Conservation (phyloP, 2,113 vertebrate genomes). For the Gopherus flavomarginatus region DNA sequence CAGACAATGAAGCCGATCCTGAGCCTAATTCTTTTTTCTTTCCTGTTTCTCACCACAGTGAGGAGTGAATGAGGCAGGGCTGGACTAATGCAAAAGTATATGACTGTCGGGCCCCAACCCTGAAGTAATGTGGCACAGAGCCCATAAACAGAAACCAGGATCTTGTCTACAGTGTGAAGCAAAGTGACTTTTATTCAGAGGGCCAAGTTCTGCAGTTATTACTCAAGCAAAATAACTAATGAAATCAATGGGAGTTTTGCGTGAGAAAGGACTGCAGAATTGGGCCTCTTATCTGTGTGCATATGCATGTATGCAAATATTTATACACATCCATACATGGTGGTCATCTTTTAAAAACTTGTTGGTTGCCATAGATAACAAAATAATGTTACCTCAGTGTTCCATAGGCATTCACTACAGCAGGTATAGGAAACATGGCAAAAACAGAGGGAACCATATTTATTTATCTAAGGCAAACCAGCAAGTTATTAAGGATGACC, state of each 20-base stretch:
- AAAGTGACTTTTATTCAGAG: conserved; percentile 45
- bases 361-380: background rate
- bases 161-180: conserved; percentile 56
- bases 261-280: conserved; percentile 10
- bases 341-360: conserved; percentile 22
- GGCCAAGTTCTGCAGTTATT: background rate
- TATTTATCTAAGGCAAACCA: conserved; percentile 43
- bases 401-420: background rate
- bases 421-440: conserved; percentile 22
- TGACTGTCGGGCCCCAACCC: too few relatives aligned
- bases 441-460: conserved; percentile 28
- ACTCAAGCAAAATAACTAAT: background rate
- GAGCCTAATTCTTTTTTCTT: background rate
- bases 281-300: background rate
- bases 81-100: too few relatives aligned
- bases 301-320: background rate
- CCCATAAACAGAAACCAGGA: background rate
- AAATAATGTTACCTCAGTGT: conserved; percentile 24
- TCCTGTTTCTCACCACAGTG: background rate
- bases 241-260: conserved; percentile 57
- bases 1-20: background rate
- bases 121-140: background rate
- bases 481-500: conserved; percentile 13
- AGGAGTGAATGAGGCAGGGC: too few relatives aligned
- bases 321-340: background rate